A percentile compares a stretch with the other conserved stretches of the same genome.
Evolutionary conservation across 2,113 vertebrate genomes (phyloP).

Genomic region (Nothobranchius kuhntae): DNA sequence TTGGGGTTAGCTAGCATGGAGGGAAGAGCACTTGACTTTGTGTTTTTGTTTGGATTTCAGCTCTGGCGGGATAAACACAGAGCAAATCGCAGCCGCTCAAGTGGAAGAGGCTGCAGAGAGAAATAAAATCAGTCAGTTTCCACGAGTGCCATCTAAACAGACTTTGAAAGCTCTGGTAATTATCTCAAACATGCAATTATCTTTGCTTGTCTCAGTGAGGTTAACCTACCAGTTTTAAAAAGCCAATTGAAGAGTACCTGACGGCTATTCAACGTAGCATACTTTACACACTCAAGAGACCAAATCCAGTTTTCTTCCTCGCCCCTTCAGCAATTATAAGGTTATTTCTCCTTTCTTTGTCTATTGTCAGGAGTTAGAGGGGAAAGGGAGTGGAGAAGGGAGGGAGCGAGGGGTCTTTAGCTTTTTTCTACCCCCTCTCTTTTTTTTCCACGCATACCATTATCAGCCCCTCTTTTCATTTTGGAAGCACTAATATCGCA

Average conservation of each 20-base stretch:
- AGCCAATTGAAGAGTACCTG: conserved; percentile 71
- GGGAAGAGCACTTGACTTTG: conserved; percentile 54
- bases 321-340: conserved; percentile 72
- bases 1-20: conserved; percentile 43
- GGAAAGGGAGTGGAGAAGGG: conserved; percentile 52
- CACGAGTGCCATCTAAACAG: conserved; percentile 57
- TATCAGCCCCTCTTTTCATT: conserved; percentile 72
- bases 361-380: conserved; percentile 72
- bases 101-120: conserved; percentile 44
- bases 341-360: conserved; percentile 75
- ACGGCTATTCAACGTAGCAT: conserved; percentile 70
- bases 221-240: conserved; percentile 65
- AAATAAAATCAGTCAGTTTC: conserved; percentile 58
- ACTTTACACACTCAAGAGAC: conserved; percentile 74
- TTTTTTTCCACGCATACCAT: conserved; percentile 70
- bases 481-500: conserved; percentile 69
- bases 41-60: conserved; percentile 69
- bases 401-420: conserved; percentile 50
- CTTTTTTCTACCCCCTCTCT: conserved; percentile 21
- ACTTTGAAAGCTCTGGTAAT: conserved; percentile 71
- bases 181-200: conserved; percentile 78
- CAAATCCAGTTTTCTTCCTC: conserved; percentile 69
- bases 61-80: conserved; percentile 60
- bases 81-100: conserved; percentile 30
- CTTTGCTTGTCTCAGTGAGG: conserved; percentile 61